Percentiles rank a stretch among this genome's conserved stretches.
Evolutionary conservation across 2,797 vertebrate species (phyloP).

Genomic region (Myotis myotis): DNA sequence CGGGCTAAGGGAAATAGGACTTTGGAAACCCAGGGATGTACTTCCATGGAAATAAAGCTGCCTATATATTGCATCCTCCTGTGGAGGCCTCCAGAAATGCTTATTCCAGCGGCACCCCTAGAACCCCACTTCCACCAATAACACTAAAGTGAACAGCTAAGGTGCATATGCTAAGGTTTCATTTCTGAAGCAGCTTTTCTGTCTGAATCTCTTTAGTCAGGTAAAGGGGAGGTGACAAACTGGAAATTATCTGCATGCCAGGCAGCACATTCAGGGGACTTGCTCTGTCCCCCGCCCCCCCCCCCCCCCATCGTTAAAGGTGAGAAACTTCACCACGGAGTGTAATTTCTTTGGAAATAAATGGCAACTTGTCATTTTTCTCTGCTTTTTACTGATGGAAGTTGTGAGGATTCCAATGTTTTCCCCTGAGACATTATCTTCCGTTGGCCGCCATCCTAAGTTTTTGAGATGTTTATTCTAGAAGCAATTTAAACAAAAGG

Average conservation of each 20-base stretch:
- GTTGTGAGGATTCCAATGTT: constrained; percentile 70
- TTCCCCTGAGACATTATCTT: constrained; percentile 76
- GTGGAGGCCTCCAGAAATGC: background rate
- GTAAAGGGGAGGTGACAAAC: background rate
- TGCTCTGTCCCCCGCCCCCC: no score
- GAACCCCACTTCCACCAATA: background rate
- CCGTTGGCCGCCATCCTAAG: constrained; percentile 76
- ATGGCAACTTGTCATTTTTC: constrained; percentile 68
- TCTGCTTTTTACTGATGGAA: constrained; percentile 73
- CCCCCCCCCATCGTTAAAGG: background rate
- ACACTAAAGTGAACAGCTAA: background rate
- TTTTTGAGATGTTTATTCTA: constrained; percentile 78
- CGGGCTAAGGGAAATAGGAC: background rate
- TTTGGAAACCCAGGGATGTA: background rate
- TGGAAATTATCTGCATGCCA: background rate
- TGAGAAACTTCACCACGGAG: background rate
- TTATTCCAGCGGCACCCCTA: background rate
- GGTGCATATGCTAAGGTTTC: background rate
- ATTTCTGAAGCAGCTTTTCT: background rate
- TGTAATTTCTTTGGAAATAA: constrained; percentile 59
- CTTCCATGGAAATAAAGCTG: background rate
- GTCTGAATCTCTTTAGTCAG: background rate
- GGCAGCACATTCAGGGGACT: background rate
- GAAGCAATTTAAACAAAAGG: constrained; percentile 79
- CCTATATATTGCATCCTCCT: background rate